Evolutionary conservation across 2,113 vertebrate species (phyloP), one percentile per base, ranked within the genome.

Genomic region (Tupaia chinensis): DNA sequence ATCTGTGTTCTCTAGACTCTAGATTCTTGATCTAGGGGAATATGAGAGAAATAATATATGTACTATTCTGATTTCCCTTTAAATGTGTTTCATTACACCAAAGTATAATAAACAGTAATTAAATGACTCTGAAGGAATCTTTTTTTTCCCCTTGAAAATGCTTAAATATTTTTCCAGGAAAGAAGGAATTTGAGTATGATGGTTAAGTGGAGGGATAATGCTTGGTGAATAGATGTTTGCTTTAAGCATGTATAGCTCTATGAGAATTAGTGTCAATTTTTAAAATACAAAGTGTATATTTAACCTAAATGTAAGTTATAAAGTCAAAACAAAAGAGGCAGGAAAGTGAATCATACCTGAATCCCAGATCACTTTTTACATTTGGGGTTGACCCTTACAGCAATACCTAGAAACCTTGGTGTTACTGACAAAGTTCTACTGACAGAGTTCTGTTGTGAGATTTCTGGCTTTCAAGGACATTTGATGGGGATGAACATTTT

Each of bases 11-110:
- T 91, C 54, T 87, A 95, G 85, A 73, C 58, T 92, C 72, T 5
- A 58, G 15, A 84, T 88, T 86, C 58, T 79, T 86, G 13, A 22
- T 70, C 61, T 73, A 83, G n/a, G 58, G 80, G 73, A 10, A 63
- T 58, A 7, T 88, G 16, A 79, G 7, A 89, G 79, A 68, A 77
- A 74, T 82, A 65, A 60, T 74, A 17, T 4, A 23, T 16, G 7
- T 56, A n/a, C 44, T 53, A 34, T 92, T 93, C 74, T 85, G 29
- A 85, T 86, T 94, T 86, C 29, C n/a, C 7, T 96, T 94, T 95
- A 95, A 78, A 60, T 78, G 15, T 87, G n/a, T 92, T 70, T 93
- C 68, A 87, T 7, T 96, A 19, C 72, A 63, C 11, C 32, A 34
- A 61, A 84, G 63, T 32, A 85, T 66, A n/a, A 76, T 29, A 72